These are phyloP conservation scores for Scytalopus superciliaris DNA, from an alignment of 2,113 vertebrate genomes.

Conservation along the genomic window DNA sequence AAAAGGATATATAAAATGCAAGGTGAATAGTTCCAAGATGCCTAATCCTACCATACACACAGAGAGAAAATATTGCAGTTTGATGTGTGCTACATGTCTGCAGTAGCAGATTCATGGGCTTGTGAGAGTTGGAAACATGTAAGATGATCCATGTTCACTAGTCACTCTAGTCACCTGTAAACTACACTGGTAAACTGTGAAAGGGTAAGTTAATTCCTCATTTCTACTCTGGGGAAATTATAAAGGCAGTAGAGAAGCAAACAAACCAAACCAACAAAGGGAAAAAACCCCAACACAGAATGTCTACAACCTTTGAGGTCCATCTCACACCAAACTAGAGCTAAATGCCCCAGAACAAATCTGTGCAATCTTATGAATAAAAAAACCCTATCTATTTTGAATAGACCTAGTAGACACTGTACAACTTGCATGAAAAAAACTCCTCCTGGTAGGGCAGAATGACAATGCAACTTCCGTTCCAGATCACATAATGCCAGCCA, in stretches of 20 bases:
- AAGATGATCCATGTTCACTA: neutral
- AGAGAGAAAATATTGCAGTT: neutral
- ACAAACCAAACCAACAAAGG: too few species aligned
- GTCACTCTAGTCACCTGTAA: neutral
- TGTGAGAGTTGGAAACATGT: neutral
- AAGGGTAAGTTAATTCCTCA: neutral
- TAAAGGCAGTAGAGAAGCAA: neutral
- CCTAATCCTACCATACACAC: neutral
- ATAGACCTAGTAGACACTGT: neutral
- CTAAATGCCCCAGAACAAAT: neutral
- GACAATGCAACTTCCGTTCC: neutral
- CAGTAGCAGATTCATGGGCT: neutral
- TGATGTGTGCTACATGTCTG: neutral
- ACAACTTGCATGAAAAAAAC: neutral
- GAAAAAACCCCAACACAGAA: fast-evolving
- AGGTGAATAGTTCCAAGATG: neutral
- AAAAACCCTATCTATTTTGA: neutral
- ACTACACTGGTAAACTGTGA: neutral
- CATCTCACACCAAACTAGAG: neutral
- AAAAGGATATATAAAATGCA: neutral
- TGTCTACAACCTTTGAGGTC: neutral
- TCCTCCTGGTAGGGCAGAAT: neutral
- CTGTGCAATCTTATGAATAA: neutral
- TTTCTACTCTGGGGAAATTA: neutral
- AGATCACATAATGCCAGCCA: neutral